Conservation (phyloP, 2,797 vertebrate species). For the Bryconaethiops microstoma region DNA sequence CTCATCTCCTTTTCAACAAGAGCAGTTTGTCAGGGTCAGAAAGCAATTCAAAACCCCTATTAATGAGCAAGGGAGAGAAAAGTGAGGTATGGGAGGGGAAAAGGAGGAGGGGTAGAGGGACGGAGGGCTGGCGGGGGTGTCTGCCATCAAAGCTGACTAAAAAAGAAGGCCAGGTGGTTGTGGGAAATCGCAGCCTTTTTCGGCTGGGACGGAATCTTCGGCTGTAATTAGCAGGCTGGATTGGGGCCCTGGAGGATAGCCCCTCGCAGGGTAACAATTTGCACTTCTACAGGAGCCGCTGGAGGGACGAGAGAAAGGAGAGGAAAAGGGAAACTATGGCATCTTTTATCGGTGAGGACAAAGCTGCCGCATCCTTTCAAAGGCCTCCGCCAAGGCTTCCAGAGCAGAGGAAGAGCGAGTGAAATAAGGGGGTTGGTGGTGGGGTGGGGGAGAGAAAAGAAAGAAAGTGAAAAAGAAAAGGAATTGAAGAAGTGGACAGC, state of each 20-base stretch:
- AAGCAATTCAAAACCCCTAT: constrained; percentile 89
- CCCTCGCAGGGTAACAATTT: constrained; percentile 80
- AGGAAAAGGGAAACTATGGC: constrained; percentile 77
- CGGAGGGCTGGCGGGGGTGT: constrained; percentile 74
- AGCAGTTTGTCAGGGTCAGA: constrained; percentile 81
- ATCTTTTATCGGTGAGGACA: constrained; percentile 82
- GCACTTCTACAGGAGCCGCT: constrained; percentile 83
- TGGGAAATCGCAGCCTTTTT: constrained; percentile 72
- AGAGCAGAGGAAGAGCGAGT: constrained; percentile 57
- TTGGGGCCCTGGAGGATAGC: constrained; percentile 70
- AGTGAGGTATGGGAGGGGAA: constrained; percentile 64
- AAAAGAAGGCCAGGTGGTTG: constrained; percentile 82
- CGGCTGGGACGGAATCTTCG: constrained; percentile 64
- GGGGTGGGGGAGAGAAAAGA: constrained; percentile 52
- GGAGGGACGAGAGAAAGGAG: constrained; percentile 74
- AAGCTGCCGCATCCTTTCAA: constrained; percentile 83
- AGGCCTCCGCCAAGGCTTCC: constrained; percentile 69
- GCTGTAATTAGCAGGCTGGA: constrained; percentile 81
- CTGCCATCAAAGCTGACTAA: constrained; percentile 83
- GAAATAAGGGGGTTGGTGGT: constrained; percentile 48
- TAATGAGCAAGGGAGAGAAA: constrained; percentile 72
- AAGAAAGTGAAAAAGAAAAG: constrained; percentile 70
- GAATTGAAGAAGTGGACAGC: constrained; percentile 72
- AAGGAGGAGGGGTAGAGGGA: constrained; percentile 67
- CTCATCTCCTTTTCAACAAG: constrained; percentile 74